phyloP scores from a whole-genome alignment of 2,113 vertebrate species.

The Thunnus thynnus region DNA sequence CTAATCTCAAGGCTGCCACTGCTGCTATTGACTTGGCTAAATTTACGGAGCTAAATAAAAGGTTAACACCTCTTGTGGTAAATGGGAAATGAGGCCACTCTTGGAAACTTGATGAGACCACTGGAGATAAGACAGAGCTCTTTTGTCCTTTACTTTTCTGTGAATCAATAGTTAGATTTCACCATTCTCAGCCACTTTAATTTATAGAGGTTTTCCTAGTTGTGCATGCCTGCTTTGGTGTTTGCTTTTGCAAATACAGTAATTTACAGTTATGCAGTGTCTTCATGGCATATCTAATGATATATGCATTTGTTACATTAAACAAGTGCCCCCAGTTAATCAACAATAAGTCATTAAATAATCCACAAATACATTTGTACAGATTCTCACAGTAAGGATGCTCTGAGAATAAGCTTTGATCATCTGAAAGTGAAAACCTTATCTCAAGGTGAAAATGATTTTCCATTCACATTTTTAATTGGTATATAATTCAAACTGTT shows the following conservation, averaged over 20 bases:
- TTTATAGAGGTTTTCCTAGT: constrained; percentile 9
- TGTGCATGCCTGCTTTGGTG: background rate
- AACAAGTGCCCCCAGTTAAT: background rate
- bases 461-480: constrained; percentile 34
- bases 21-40: constrained; percentile 60
- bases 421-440: constrained; percentile 25
- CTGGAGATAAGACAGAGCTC: constrained; percentile 48
- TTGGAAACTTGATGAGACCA: constrained; percentile 19
- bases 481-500: constrained; percentile 18
- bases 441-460: constrained; percentile 28
- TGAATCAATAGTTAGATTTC: constrained; percentile 35
- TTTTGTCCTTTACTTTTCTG: constrained; percentile 44
- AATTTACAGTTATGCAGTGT: background rate
- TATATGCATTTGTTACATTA: background rate
- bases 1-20: constrained; percentile 53
- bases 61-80: constrained; percentile 57
- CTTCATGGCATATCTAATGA: background rate
- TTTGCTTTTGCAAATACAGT: constrained; percentile 1
- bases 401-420: constrained; percentile 13
- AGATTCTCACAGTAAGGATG: background rate
- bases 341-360: background rate
- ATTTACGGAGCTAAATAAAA: constrained; percentile 68
- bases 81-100: constrained; percentile 50
- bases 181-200: constrained; percentile 1
- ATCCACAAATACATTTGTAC: constrained; percentile 16